A percentile compares a stretch with the other conserved stretches of the same genome.
Evolutionary conservation across 2,113 vertebrate species (phyloP).

Genomic region (Oryzias curvinotus): DNA sequence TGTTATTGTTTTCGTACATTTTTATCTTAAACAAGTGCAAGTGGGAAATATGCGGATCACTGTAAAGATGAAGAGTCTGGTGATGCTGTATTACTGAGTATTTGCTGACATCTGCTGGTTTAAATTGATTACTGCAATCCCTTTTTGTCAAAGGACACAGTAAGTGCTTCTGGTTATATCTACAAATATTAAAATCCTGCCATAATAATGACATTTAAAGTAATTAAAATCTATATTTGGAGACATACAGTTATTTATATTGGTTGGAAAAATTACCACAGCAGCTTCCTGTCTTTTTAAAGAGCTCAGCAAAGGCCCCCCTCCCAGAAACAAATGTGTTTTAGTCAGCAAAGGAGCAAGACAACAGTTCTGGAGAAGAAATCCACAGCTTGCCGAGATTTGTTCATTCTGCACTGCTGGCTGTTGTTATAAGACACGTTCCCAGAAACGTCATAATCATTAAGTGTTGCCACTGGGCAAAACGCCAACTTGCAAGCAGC

Average conservation of each 20-base stretch:
- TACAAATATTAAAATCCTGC: too few species aligned
- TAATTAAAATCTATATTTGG: too few species aligned
- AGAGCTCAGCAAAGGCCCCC: neutral
- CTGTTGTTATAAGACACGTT: constrained; percentile 57
- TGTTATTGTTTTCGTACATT: too few species aligned
- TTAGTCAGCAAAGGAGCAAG: constrained; percentile 29
- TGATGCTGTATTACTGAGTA: neutral
- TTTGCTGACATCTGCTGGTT: constrained; percentile 68
- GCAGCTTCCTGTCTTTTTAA: neutral
- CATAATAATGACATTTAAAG: too few species aligned
- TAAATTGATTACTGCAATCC: neutral
- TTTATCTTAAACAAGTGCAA: too few species aligned
- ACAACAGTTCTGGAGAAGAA: constrained; percentile 48
- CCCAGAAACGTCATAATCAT: constrained; percentile 57
- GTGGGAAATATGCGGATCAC: too few species aligned
- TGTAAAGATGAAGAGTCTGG: neutral
- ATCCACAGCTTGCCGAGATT: constrained; percentile 41
- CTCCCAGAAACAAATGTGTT: constrained; percentile 59
- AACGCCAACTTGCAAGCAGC: constrained; percentile 48
- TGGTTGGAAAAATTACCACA: constrained; percentile 20
- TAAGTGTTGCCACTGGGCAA: constrained; percentile 55
- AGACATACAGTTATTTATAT: constrained; percentile 10
- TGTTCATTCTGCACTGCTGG: constrained; percentile 41
- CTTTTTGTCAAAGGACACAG: too few species aligned
- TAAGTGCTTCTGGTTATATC: too few species aligned